Percentiles rank a stretch among this genome's conserved stretches.
phyloP scores from a whole-genome alignment of 2,888 invertebrate genomes.

The Phymatocera aterrima region DNA sequence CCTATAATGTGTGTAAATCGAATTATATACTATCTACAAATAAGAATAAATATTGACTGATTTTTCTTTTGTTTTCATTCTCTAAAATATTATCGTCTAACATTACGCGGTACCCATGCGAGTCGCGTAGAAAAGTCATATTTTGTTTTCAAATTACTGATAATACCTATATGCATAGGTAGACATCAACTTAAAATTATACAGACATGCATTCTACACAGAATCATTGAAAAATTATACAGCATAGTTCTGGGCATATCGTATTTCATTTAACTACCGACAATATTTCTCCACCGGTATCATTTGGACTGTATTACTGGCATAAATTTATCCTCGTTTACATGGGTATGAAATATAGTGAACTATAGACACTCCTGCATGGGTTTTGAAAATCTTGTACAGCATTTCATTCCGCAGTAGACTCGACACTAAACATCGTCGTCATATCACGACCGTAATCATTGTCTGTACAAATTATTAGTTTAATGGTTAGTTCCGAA shows the following conservation, averaged over 20 bases:
- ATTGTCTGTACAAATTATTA: not conserved
- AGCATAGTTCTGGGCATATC: too few species aligned
- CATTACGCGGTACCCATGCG: constrained; percentile 1
- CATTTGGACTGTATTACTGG: constrained; percentile 18
- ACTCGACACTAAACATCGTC: not conserved
- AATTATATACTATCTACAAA: not conserved
- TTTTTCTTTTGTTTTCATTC: constrained; percentile 12
- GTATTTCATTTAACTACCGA: not conserved
- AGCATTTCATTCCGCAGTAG: not conserved
- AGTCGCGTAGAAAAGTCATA: not conserved
- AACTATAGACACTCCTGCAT: not conserved
- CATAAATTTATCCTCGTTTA: not conserved
- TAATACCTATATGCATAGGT: too few species aligned
- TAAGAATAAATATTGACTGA: constrained; percentile 40
- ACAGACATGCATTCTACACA: not conserved
- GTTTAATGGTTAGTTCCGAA: not conserved
- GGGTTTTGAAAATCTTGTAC: not conserved
- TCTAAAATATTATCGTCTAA: constrained; percentile 20
- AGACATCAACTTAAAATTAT: not conserved
- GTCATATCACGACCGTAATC: not conserved
- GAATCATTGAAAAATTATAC: constrained; percentile 5
- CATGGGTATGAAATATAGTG: not conserved
- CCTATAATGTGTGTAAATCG: not conserved
- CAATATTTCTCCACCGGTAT: constrained; percentile 29
- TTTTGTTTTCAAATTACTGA: not conserved